phyloP scores from a whole-genome alignment of 2,797 vertebrate species.

The Cuculus canorus region DNA sequence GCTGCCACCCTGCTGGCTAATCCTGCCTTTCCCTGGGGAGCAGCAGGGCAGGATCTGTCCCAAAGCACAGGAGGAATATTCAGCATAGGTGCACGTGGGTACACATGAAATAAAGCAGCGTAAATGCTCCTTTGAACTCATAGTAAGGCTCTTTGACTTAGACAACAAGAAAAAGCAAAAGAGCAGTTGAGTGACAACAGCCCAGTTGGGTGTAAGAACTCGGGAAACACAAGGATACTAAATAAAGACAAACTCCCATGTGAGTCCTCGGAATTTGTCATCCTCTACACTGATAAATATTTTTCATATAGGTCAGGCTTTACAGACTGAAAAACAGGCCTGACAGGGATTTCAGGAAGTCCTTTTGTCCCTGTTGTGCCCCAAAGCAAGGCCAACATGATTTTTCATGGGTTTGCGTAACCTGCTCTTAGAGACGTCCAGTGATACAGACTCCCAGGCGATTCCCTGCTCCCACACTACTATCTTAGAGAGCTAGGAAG shows the following conservation, averaged over 20 bases:
- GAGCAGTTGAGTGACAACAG: neutral
- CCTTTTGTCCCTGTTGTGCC: neutral
- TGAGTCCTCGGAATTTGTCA: neutral
- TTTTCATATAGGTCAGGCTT: neutral
- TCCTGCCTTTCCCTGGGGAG: neutral
- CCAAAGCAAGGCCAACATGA: neutral
- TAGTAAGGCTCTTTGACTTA: neutral
- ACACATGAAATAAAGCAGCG: neutral
- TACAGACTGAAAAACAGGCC: neutral
- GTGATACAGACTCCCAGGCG: neutral
- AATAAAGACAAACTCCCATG: neutral
- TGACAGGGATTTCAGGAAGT: neutral
- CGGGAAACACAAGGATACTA: neutral
- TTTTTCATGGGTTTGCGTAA: neutral
- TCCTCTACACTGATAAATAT: neutral
- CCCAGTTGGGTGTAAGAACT: neutral
- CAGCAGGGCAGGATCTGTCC: neutral
- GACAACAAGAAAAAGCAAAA: neutral
- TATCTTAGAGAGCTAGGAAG: neutral
- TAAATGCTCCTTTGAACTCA: neutral
- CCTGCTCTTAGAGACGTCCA: neutral
- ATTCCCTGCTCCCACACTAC: neutral
- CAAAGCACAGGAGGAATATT: neutral
- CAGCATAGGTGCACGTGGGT: neutral
- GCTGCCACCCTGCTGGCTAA: neutral